Base-by-base conservation (phyloP, 2,113 vertebrate species). In the Ranitomeya variabilis region DNA sequence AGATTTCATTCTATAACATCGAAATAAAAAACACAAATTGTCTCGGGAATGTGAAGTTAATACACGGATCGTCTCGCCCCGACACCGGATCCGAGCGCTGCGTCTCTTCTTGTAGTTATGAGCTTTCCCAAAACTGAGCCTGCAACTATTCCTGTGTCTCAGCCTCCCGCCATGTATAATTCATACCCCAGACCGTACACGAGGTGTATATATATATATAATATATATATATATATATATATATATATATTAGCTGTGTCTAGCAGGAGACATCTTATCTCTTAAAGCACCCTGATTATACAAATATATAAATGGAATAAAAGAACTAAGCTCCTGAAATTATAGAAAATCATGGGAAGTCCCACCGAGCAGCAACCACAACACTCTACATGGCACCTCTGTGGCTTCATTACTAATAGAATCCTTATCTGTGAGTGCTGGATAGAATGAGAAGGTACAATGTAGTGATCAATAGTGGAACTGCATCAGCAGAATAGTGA, bases 11-110 rank as follows among this genome's bases (percentile, higher is more conserved):
- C 79, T 26, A 80, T 60, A 59, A 23, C 7, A 60, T 60, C 23
- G 79, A 60, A 80, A 80, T 80, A 60, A 80, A 60, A 59, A 80
- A 31, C 16, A 77, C 16, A 79, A 2, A 80, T 59, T 80, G 52
- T 80, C 78, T 15, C 37, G 79, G 79, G 79, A 80, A 37, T 1
- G 12, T 0, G 23, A 37, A 57, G n/a, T 60, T 80, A 60, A 59
- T 60, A 19, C 55, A 16, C 26, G 31, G 54, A 59, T 23, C 16
- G 77, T 57, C n/a, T 57, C 71, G 10, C n/a, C 19, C 73, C 3
- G 77, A 55, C 77, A 23, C 77, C 10, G 73, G 18, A 79, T 79
- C 21, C 3, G 52, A 7, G 14, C 77, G 12, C 52, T 7, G 77
- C 52, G 10, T 19, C 77, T 57, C 51, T 52, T 55, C n/a, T 23